Base-by-base conservation (phyloP, 2,888 invertebrate species). In the Hermaeophaga mercurialis region DNA sequence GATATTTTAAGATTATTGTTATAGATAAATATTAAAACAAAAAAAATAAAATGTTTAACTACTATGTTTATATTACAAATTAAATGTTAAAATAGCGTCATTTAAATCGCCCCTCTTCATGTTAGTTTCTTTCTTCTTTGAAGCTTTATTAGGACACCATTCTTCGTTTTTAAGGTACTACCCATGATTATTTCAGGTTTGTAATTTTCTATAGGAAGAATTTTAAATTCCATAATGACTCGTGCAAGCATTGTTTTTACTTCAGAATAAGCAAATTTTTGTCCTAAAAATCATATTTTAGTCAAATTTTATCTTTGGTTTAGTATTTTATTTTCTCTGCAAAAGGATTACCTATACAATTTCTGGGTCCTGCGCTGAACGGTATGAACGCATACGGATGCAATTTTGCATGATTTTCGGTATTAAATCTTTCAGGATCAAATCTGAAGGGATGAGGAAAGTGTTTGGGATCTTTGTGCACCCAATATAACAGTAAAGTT, bases 271-370 rank as follows among this genome's bases (percentile, higher is more conserved):
- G 87, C 87, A 67, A 85, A 88, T 64, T 83, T 82, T 74, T 87
- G 83, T 15, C 87, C 86, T 85, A 73, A 1, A 78, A n/a, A n/a
- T n/a, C n/a, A n/a, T n/a, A 22, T n/a, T n/a, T n/a, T n/a, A n/a
- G n/a, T n/a, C n/a, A n/a, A n/a, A n/a, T n/a, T n/a, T n/a, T n/a
- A n/a, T n/a, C n/a, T n/a, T n/a, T n/a, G n/a, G n/a, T n/a, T n/a
- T n/a, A n/a, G n/a, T n/a, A n/a, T n/a, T n/a, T n/a, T n/a, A n/a
- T n/a, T n/a, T n/a, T n/a, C n/a, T n/a, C n/a, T n/a, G n/a, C n/a
- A n/a, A n/a, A n/a, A n/a, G n/a, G n/a, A n/a, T 28, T 76, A 85
- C 86, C 87, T 61, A 87, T 86, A 65, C 87, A 88, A 71, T 87
- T 87, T 18, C 87, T 80, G 0, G 84, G 83, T 1, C 87, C 87